A percentile compares a stretch with the other conserved stretches of the same genome.
These are phyloP conservation scores for Ganaspis brasiliensis DNA, from an alignment of 2,888 invertebrate species.

Conservation along the genomic window DNA sequence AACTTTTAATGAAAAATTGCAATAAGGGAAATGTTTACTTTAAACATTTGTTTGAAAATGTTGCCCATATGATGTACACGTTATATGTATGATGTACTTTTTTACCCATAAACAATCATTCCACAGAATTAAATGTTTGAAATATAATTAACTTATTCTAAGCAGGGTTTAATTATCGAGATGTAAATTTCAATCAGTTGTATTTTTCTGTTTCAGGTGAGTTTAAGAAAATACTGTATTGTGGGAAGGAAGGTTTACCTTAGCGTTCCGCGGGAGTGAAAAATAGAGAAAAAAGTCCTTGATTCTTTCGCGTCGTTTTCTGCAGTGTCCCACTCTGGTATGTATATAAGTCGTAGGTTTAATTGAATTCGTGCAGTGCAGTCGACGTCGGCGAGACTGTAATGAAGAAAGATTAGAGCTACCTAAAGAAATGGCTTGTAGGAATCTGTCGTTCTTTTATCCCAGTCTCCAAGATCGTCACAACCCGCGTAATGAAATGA, in stretches of 20 bases:
- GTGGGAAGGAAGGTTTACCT: slow-evolving; percentile 44
- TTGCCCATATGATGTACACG: too few species aligned
- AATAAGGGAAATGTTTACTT: too few species aligned
- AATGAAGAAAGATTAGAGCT: slow-evolving; percentile 60
- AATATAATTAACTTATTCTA: neutral
- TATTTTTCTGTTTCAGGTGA: slow-evolving; percentile 63
- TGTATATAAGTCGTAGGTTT: slow-evolving; percentile 45
- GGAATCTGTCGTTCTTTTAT: slow-evolving; percentile 29
- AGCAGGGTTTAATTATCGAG: neutral
- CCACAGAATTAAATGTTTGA: slow-evolving; percentile 50
- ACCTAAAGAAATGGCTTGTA: slow-evolving; percentile 39
- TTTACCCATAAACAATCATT: slow-evolving; percentile 53
- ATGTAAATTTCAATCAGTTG: neutral
- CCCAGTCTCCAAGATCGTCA: slow-evolving; percentile 18
- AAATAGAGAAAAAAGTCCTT: slow-evolving; percentile 31
- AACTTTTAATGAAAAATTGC: too few species aligned
- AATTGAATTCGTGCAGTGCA: slow-evolving; percentile 50
- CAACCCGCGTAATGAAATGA: slow-evolving; percentile 20
- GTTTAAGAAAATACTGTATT: slow-evolving; percentile 44
- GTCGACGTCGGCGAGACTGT: slow-evolving; percentile 46
- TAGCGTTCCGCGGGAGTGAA: slow-evolving; percentile 26
- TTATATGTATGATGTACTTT: too few species aligned
- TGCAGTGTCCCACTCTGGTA: slow-evolving; percentile 46
- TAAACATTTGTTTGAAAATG: too few species aligned
- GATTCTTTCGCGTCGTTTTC: slow-evolving; percentile 24